Evolutionary conservation across 2,888 invertebrate species (phyloP).

Genomic region (Dinocampus coccinellae): DNA sequence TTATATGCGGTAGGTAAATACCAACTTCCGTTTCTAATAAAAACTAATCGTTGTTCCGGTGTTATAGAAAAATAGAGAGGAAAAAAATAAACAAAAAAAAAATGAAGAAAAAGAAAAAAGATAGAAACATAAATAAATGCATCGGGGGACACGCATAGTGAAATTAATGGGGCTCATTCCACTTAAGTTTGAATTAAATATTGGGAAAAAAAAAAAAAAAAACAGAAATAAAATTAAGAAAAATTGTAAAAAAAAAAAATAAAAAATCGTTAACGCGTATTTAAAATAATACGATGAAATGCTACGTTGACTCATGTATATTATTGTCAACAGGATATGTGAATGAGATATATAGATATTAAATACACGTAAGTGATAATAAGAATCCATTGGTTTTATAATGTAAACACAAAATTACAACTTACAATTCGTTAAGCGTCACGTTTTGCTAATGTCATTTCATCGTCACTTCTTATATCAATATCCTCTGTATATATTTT

Average conservation of each 20-base stretch:
- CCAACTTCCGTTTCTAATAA: constrained; percentile 37
- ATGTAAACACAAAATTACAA: neutral
- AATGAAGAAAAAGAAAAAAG: neutral
- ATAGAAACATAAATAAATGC: neutral
- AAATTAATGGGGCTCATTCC: neutral
- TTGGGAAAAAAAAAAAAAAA: no score
- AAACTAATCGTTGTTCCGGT: constrained; percentile 30
- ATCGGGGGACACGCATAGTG: neutral
- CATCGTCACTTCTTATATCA: no score
- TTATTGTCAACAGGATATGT: no score
- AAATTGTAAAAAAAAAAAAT: neutral
- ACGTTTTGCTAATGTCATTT: no score
- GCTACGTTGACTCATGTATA: no score
- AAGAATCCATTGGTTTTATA: neutral
- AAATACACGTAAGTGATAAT: constrained; percentile 24
- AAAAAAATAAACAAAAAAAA: no score
- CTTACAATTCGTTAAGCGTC: no score
- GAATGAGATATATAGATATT: no score
- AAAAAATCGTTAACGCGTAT: neutral
- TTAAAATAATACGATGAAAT: no score
- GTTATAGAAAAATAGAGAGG: neutral
- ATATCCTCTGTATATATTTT: no score
- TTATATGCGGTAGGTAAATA: constrained; percentile 28
- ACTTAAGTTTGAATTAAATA: neutral
- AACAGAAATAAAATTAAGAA: no score